These are phyloP conservation scores for fruit fly (Drosophila melanogaster) DNA, from an alignment of 1,140 invertebrate species.

Conservation along the genomic window Release_6_plus_ISO1_MT NC_004354.4:16191501-16192000, in stretches of 20 bases:
- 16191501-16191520: too few species aligned
- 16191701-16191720: too few species aligned
- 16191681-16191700: too few species aligned
- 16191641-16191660: too few species aligned
- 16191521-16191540: too few species aligned
- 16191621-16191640: too few species aligned
- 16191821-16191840: background rate
- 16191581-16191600: too few species aligned
- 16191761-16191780: slow-evolving; percentile 14
- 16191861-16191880: slow-evolving; percentile 41
- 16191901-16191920: slow-evolving; percentile 4
- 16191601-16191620: too few species aligned
- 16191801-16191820: too few species aligned
- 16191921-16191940: slow-evolving; percentile 58
- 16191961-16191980: slow-evolving; percentile 2
- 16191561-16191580: too few species aligned
- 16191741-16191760: slow-evolving; percentile 21
- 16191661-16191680: too few species aligned
- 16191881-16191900: slow-evolving; percentile 70
- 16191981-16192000: slow-evolving; percentile 67
- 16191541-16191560: too few species aligned
- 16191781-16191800: background rate
- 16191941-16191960: slow-evolving; percentile 75
- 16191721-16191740: background rate
- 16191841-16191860: background rate